Percentiles rank a stretch among this genome's conserved stretches.
Evolutionary conservation across 2,113 vertebrate genomes (phyloP).

Genomic region (Gnathonemus echidnorhynchus): DNA sequence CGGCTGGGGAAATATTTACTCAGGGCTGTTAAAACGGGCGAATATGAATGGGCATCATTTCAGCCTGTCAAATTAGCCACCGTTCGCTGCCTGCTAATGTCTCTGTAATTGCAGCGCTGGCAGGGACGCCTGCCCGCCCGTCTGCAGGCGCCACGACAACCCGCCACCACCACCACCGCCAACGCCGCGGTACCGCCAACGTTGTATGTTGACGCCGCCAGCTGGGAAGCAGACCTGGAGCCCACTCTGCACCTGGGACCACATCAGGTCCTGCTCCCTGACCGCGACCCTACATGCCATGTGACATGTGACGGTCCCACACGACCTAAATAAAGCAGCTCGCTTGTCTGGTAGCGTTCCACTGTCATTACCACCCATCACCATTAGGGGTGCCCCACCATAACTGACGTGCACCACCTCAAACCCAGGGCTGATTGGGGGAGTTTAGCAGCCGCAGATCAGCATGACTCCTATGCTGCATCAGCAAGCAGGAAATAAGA

Average conservation of each 20-base stretch:
- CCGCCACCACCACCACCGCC: constrained; percentile 16
- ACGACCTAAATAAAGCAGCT: background rate
- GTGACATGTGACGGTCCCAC: background rate
- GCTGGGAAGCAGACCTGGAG: background rate
- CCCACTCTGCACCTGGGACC: background rate
- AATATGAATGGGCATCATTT: constrained; percentile 75
- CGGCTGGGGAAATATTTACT: constrained; percentile 77
- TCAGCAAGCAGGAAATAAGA: constrained; percentile 52
- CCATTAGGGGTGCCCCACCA: background rate
- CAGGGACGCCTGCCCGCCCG: constrained; percentile 36
- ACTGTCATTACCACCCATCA: background rate
- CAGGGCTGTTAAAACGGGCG: constrained; percentile 72
- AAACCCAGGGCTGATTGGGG: constrained; percentile 35
- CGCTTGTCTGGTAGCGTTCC: background rate
- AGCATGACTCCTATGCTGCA: constrained; percentile 48
- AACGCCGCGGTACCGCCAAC: constrained; percentile 13
- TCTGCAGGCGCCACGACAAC: background rate
- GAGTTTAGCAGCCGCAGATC: constrained; percentile 46
- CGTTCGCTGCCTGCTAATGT: constrained; percentile 73
- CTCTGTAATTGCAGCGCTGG: constrained; percentile 76
- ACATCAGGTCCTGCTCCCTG: background rate
- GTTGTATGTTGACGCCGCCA: constrained; percentile 21
- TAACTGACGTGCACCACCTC: background rate
- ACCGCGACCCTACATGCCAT: background rate
- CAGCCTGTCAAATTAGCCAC: constrained; percentile 78